A percentile compares a stretch with the other conserved stretches of the same genome.
phyloP scores from a whole-genome alignment of 2,888 invertebrate genomes.

The Platycheirus albimanus region DNA sequence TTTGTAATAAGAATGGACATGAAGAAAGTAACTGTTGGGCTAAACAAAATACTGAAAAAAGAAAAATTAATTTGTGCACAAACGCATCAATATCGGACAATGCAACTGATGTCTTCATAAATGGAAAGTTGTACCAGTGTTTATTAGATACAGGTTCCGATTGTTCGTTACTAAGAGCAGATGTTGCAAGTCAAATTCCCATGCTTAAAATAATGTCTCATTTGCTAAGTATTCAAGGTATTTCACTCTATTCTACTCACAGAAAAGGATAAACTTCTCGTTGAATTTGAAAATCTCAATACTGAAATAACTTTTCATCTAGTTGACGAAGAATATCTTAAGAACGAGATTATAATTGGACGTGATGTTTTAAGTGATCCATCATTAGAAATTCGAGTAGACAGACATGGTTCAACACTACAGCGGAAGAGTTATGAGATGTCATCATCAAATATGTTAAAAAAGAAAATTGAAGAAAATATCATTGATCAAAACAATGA shows the following conservation, averaged over 20 bases:
- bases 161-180: conserved; percentile 21
- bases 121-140: conserved; percentile 35
- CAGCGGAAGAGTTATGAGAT: neutral
- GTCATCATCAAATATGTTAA: neutral
- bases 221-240: neutral
- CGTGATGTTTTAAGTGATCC: neutral
- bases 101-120: conserved; percentile 40
- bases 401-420: neutral
- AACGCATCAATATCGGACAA: conserved; percentile 13
- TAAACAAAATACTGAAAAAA: conserved; percentile 45
- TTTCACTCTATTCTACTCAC: neutral
- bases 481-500: neutral
- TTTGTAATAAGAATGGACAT: conserved; percentile 55
- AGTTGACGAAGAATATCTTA: neutral
- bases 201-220: neutral
- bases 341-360: conserved; percentile 3
- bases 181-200: conserved; percentile 21
- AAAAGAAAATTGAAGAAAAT: neutral
- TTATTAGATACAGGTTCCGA: neutral
- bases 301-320: neutral
- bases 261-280: neutral
- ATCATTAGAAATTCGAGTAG: conserved; percentile 4
- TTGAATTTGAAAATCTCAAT: conserved; percentile 11
- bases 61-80: conserved; percentile 40
- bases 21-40: conserved; percentile 57